phyloP scores from a whole-genome alignment of 2,113 vertebrate genomes.

The Bubalus kerabau region DNA sequence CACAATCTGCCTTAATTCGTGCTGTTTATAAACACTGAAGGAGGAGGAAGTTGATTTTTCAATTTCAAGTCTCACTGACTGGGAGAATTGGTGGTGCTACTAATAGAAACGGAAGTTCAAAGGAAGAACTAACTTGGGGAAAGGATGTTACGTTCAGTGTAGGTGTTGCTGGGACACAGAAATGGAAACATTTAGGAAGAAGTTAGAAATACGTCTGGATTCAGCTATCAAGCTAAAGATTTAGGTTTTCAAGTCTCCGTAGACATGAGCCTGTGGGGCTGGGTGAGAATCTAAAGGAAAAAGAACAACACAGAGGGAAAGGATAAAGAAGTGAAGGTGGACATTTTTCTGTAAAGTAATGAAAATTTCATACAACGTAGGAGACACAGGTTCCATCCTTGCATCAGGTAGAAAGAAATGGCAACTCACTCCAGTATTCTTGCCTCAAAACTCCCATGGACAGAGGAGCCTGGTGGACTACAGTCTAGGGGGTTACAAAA shows the following conservation, averaged over 20 bases:
- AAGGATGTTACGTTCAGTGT: neutral
- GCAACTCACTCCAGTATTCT: neutral
- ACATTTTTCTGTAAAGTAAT: neutral
- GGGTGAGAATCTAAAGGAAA: neutral
- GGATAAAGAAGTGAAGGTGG: neutral
- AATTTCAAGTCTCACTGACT: neutral
- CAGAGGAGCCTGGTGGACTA: neutral
- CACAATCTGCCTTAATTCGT: neutral
- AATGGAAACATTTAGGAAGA: neutral
- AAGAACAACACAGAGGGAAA: neutral
- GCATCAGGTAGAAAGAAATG: neutral
- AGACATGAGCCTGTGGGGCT: neutral
- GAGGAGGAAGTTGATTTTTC: neutral
- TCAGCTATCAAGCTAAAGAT: neutral
- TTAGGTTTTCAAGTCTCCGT: neutral
- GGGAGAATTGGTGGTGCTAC: neutral
- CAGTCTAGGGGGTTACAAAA: neutral
- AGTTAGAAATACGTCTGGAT: slow-evolving; percentile 2
- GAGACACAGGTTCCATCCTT: neutral
- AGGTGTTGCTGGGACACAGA: neutral
- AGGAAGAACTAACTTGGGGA: slow-evolving; percentile 24
- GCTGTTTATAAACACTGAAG: neutral
- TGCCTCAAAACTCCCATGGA: neutral
- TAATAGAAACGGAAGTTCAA: slow-evolving; percentile 30
- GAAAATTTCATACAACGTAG: neutral